These are phyloP conservation scores for Drosophila melanogaster DNA, from an alignment of 1,140 invertebrate species.

Conservation along the genomic window Release_6_plus_ISO1_MT NT_033779.5:11336001-11336500, in stretches of 20 bases:
- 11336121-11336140: conserved; percentile 84
- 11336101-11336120: conserved; percentile 77
- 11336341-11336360: conserved; percentile 68
- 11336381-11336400: conserved; percentile 82
- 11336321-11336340: conserved; percentile 44
- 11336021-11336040: conserved; percentile 74
- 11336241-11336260: conserved; percentile 37
- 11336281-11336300: conserved; percentile 44
- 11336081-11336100: conserved; percentile 25
- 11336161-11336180: conserved; percentile 52
- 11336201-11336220: conserved; percentile 3
- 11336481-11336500: not conserved
- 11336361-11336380: conserved; percentile 69
- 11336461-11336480: conserved; percentile 33
- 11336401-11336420: conserved; percentile 72
- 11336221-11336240: conserved; percentile 7
- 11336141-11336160: conserved; percentile 82
- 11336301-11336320: conserved; percentile 7
- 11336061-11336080: conserved; percentile 31
- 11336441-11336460: conserved; percentile 17
- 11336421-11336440: conserved; percentile 5
- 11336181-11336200: conserved; percentile 4
- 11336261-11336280: conserved; percentile 40
- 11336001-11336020: conserved; percentile 76
- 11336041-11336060: conserved; percentile 56